Evolutionary conservation across 2,888 invertebrate genomes (phyloP), one percentile per base, ranked within the genome.

Genomic region (Oxystoma pomonae): DNA sequence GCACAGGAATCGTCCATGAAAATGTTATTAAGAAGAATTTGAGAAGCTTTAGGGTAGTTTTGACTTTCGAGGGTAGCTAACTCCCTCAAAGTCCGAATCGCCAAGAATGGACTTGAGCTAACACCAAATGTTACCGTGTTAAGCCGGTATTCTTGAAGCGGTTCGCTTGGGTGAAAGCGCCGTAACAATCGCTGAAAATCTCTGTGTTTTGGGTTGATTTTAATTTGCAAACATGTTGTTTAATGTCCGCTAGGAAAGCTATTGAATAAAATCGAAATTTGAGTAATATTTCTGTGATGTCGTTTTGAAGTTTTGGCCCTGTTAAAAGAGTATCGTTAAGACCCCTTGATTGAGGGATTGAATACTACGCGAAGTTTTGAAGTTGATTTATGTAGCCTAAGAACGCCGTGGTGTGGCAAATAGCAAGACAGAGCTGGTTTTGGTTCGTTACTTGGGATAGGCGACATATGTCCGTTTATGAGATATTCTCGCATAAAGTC

Each of bases 351-450:
- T 16, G 56, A 20, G 22, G 61, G 22, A 49, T 61, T 61, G 3
- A 62, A 35, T 17, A 63, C 67, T 1, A 66, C 60, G 5, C 66
- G 58, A 7, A 66, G 18, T 57, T 65, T 61, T 1, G 61, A 59
- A 9, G 58, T 62, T 1, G 53, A 21, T 16, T 57, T 66, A 2
- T 63, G 55, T 12, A 65, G 61, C 20, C 50, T 57, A n/a, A 63
- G 9, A 0, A 67, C 58, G 53, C 57, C 59, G 35, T 60, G 63
- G 52, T 66, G 63, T 2, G 66, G 66, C n/a, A 68, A 22, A 22
- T 59, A 68, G 57, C 55, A 57, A n/a, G n/a, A n/a, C n/a, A n/a
- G n/a, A n/a, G 7, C 56, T 19, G n/a, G 20, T 17, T 20, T 51
- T 52, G 5, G 19, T 12, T 2, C 49, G 16, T 19, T 22, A 16